Evolutionary conservation across 2,888 invertebrate species (phyloP).

Genomic region (Spisula subtruncata): DNA sequence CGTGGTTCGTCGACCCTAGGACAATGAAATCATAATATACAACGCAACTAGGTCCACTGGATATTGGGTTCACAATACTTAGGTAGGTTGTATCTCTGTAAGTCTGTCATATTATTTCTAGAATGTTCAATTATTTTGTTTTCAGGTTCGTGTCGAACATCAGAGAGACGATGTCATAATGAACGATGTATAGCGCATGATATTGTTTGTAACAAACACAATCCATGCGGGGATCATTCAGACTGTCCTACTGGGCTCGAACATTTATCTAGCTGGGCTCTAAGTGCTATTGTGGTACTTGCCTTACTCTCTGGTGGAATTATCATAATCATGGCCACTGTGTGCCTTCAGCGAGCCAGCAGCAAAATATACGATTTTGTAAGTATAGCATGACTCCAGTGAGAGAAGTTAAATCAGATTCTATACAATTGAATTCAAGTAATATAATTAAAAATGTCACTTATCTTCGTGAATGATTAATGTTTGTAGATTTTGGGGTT

Average conservation of each 20-base stretch:
- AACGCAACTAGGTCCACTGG: no score
- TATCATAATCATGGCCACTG: slow-evolving; percentile 67
- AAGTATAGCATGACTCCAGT: slow-evolving; percentile 12
- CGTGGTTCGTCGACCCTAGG: no score
- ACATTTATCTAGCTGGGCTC: slow-evolving; percentile 67
- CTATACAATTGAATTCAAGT: no score
- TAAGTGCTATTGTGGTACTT: slow-evolving; percentile 65
- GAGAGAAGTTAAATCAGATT: no score
- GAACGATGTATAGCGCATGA: slow-evolving; percentile 68
- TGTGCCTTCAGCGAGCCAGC: slow-evolving; percentile 64
- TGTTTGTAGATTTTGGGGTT: no score
- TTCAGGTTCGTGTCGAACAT: slow-evolving; percentile 64
- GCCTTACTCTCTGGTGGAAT: slow-evolving; percentile 63
- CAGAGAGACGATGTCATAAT: slow-evolving; percentile 62
- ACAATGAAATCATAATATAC: no score
- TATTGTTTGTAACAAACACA: slow-evolving; percentile 65
- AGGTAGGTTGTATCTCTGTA: no score
- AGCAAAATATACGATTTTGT: slow-evolving; percentile 61
- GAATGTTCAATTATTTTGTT: background rate
- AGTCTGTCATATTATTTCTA: no score
- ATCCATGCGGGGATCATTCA: slow-evolving; percentile 68
- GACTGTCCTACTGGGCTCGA: slow-evolving; percentile 72
- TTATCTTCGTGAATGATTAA: no score
- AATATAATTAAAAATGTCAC: no score
- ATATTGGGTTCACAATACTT: no score